A percentile compares a stretch with the other conserved stretches of the same genome.
These are phyloP conservation scores for Drosophila erecta DNA, from an alignment of 1,140 invertebrate species.

Conservation along the genomic window DNA sequence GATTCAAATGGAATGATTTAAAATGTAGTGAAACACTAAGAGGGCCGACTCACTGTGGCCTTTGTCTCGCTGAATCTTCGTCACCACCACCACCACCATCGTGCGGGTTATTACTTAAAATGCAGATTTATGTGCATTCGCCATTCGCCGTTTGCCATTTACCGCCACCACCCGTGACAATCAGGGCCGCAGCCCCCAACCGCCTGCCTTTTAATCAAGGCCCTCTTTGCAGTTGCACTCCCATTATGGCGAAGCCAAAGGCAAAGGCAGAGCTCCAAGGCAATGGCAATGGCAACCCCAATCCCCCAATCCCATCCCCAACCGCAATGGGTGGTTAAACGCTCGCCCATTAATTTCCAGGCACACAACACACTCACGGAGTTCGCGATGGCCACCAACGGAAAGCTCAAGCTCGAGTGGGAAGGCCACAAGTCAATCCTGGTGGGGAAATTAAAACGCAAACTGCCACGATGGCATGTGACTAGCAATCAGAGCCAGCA, in stretches of 20 bases:
- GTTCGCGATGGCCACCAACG: slow-evolving; percentile 26
- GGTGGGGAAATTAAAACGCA: slow-evolving; percentile 26
- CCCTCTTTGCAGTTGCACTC: slow-evolving; percentile 17
- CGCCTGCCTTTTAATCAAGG: slow-evolving; percentile 9
- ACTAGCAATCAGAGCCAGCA: slow-evolving; percentile 29
- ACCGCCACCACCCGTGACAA: slow-evolving; percentile 63
- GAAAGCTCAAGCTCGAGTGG: slow-evolving; percentile 1
- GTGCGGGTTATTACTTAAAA: slow-evolving; percentile 74
- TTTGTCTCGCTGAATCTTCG: slow-evolving; percentile 38
- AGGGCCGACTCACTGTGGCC: slow-evolving; percentile 45
- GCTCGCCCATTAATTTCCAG: slow-evolving; percentile 16
- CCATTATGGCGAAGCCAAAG: slow-evolving; percentile 33
- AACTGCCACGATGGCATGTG: slow-evolving; percentile 17
- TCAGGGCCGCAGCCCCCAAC: slow-evolving; percentile 57
- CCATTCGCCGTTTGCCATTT: slow-evolving; percentile 36
- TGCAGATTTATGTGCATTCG: slow-evolving; percentile 79
- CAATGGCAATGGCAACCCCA: not conserved
- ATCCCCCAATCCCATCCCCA: slow-evolving; percentile 5
- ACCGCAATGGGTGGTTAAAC: slow-evolving; percentile 51
- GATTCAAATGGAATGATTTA: slow-evolving; percentile 29
- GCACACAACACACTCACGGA: slow-evolving; percentile 10
- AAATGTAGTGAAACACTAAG: slow-evolving; percentile 15
- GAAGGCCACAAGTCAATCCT: slow-evolving; percentile 35
- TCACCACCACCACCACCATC: slow-evolving; percentile 2
- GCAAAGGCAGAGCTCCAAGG: slow-evolving; percentile 4